A percentile compares a stretch with the other conserved stretches of the same genome.
These are phyloP conservation scores for Ctenochaetus hawaiiensis DNA, from an alignment of 2,797 vertebrate species.

Conservation along the genomic window DNA sequence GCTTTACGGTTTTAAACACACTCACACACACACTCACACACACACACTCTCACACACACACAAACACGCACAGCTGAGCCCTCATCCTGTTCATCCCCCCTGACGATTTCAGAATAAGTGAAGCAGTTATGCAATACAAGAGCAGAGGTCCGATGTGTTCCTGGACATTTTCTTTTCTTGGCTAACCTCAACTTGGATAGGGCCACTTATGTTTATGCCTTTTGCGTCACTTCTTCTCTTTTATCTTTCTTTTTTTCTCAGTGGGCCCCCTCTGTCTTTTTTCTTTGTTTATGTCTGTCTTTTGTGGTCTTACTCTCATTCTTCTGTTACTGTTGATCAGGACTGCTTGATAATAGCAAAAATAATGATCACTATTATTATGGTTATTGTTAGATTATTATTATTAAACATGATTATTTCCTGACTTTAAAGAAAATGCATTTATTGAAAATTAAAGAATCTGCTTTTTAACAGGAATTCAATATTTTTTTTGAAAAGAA, in stretches of 20 bases:
- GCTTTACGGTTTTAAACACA: conserved; percentile 7
- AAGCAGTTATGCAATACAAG: conserved; percentile 50
- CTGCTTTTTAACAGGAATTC: too few relatives aligned
- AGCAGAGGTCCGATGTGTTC: conserved; percentile 47
- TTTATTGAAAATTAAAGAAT: too few relatives aligned
- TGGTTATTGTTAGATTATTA: too few relatives aligned
- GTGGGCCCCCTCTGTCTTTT: conserved; percentile 14
- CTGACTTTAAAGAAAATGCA: too few relatives aligned
- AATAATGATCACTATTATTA: too few relatives aligned
- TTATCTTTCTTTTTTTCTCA: conserved; percentile 23
- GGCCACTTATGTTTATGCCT: conserved; percentile 50
- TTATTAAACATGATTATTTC: too few relatives aligned
- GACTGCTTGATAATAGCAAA: not conserved
- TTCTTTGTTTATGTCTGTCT: conserved; percentile 15
- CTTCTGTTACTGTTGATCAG: not conserved
- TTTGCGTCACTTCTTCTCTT: conserved; percentile 46
- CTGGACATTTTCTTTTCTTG: conserved; percentile 41
- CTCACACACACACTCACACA: not conserved
- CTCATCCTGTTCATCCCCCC: conserved; percentile 48
- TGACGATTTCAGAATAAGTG: conserved; percentile 45
- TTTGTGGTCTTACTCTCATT: not conserved
- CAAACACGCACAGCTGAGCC: conserved; percentile 42
- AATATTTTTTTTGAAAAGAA: too few relatives aligned
- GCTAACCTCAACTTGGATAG: conserved; percentile 46
- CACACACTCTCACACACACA: conserved; percentile 18